phyloP scores from a whole-genome alignment of 2,113 vertebrate genomes.

The Entomyzon cyanotis region DNA sequence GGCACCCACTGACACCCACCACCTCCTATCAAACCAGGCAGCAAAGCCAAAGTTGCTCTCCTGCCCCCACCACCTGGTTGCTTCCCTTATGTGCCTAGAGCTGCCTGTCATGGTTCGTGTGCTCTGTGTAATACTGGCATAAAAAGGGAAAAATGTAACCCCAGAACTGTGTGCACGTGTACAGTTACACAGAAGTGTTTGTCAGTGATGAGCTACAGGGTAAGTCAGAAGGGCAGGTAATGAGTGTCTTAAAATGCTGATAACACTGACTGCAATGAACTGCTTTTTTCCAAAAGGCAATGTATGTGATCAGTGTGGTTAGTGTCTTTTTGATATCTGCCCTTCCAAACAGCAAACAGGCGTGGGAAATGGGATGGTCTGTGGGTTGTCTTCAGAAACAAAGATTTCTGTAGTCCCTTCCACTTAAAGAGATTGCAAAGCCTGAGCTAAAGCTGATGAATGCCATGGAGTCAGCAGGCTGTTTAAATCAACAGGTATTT shows the following conservation, averaged over 20 bases:
- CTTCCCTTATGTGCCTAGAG: neutral
- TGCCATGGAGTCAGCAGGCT: neutral
- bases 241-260: neutral
- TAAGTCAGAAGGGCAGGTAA: neutral
- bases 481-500: neutral
- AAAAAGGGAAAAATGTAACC: neutral
- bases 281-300: neutral
- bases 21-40: neutral
- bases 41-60: neutral
- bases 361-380: neutral
- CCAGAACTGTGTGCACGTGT: fast-evolving
- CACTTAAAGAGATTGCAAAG: neutral
- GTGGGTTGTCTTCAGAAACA: neutral
- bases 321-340: neutral
- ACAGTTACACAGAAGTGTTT: neutral
- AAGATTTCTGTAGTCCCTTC: neutral
- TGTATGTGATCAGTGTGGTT: neutral
- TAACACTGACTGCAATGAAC: neutral
- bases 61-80: neutral
- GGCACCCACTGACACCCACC: too few relatives aligned
- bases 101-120: fast-evolving
- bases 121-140: neutral
- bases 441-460: neutral
- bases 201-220: neutral
- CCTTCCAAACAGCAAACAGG: neutral